Evolutionary conservation across 2,888 invertebrate species (phyloP).

Genomic region (Eupelmus urozonus): DNA sequence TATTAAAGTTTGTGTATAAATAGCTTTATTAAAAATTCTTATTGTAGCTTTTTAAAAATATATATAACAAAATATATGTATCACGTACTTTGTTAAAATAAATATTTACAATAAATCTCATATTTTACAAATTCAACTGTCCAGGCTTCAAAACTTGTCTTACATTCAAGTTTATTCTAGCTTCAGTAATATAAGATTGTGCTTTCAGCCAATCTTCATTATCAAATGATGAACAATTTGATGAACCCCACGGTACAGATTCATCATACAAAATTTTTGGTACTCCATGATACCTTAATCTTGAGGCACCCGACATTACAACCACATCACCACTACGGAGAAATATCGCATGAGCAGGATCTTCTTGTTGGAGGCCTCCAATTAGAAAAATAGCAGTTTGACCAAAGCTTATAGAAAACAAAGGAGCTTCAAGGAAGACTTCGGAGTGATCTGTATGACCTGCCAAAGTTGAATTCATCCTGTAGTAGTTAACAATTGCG

Average conservation of each 20-base stretch:
- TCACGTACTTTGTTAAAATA: background rate
- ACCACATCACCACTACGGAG: conserved; percentile 94
- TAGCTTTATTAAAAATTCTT: conserved; percentile 1
- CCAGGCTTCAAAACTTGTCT: conserved; percentile 89
- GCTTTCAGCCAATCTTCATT: conserved; percentile 69
- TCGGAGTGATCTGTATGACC: conserved; percentile 98
- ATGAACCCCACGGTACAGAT: conserved; percentile 78
- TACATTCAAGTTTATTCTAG: conserved; percentile 95
- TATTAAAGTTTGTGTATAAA: conserved; percentile 27
- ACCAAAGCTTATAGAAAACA: conserved; percentile 97
- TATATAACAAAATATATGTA: conserved; percentile 17
- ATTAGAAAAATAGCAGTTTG: conserved; percentile 96
- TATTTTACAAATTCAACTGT: conserved; percentile 70
- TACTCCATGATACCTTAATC: conserved; percentile 95
- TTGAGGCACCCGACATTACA: conserved; percentile 91
- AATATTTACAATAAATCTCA: background rate
- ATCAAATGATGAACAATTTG: conserved; percentile 32
- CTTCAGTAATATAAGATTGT: conserved; percentile 73
- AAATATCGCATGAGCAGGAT: conserved; percentile 84
- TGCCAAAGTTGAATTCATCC: conserved; percentile 93
- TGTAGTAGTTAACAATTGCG: conserved; percentile 97
- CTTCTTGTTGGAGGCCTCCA: conserved; percentile 87
- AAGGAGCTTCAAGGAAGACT: conserved; percentile 88
- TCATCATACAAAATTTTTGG: conserved; percentile 86
- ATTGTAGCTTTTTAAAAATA: conserved; percentile 13